Percentiles rank a stretch among this genome's conserved stretches.
These are phyloP conservation scores for Phasianus colchicus DNA, from an alignment of 2,113 vertebrate genomes.

Conservation along the genomic window DNA sequence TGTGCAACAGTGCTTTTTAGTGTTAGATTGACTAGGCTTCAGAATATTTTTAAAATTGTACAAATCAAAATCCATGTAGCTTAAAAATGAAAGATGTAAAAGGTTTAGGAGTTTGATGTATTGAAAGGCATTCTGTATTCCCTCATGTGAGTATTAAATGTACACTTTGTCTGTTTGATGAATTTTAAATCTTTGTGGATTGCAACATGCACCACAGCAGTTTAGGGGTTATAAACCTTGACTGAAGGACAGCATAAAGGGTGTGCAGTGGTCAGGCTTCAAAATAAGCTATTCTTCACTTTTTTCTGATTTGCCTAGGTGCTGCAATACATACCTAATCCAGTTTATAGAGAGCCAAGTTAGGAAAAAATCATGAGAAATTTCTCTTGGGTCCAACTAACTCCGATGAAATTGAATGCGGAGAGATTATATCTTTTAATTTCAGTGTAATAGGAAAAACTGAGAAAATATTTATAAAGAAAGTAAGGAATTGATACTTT, in stretches of 20 bases:
- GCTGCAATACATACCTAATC: background rate
- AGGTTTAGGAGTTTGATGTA: slow-evolving; percentile 85
- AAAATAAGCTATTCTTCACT: slow-evolving; percentile 16
- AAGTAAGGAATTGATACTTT: slow-evolving; percentile 20
- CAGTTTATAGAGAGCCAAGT: slow-evolving; percentile 17
- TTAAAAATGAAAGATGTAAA: slow-evolving; percentile 89
- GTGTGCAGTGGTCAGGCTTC: slow-evolving; percentile 37
- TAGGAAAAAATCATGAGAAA: background rate
- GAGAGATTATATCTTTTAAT: slow-evolving; percentile 1
- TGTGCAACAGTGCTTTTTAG: slow-evolving; percentile 88
- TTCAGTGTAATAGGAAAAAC: background rate
- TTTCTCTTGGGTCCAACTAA: background rate
- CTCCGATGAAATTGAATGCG: background rate
- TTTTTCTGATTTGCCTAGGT: background rate
- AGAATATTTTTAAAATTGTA: slow-evolving; percentile 88
- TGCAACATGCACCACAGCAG: slow-evolving; percentile 54
- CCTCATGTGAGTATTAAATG: slow-evolving; percentile 85
- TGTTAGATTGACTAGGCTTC: slow-evolving; percentile 86
- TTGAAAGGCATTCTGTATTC: slow-evolving; percentile 85
- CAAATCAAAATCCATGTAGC: slow-evolving; percentile 89
- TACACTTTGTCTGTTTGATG: slow-evolving; percentile 84
- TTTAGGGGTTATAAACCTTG: slow-evolving; percentile 63
- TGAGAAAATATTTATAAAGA: background rate
- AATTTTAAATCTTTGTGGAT: slow-evolving; percentile 82
- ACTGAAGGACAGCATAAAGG: slow-evolving; percentile 40